Conservation (phyloP, 2,797 vertebrate genomes). For the Hypotaenidia okinawae region DNA sequence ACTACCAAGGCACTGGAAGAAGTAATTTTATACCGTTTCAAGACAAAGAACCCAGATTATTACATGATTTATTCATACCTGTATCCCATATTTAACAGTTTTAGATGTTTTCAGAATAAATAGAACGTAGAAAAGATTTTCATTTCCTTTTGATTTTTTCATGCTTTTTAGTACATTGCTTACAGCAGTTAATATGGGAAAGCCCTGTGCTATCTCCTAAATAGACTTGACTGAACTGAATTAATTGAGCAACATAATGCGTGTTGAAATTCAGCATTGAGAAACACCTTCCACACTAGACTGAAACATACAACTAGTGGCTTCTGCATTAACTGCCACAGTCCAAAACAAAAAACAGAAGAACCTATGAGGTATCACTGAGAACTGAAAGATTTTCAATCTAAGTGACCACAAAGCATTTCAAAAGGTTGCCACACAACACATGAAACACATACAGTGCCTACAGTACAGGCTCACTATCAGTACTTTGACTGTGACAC, state of each 20-base stretch:
- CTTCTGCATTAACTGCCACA: not conserved
- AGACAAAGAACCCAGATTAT: not conserved
- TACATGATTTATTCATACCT: not conserved
- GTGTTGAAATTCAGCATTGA: constrained; percentile 5
- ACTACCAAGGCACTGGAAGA: not conserved
- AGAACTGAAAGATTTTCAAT: not conserved
- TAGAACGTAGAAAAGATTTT: not conserved
- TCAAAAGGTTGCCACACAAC: not conserved
- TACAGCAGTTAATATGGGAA: not conserved
- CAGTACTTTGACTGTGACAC: not conserved
- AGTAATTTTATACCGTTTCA: not conserved
- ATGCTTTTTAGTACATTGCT: not conserved
- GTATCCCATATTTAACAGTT: not conserved
- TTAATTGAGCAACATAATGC: not conserved
- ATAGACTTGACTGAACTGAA: not conserved
- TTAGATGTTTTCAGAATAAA: not conserved
- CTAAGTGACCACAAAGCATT: not conserved
- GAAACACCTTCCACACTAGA: not conserved
- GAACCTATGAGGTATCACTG: not conserved
- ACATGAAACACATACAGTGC: not conserved
- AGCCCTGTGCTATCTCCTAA: not conserved
- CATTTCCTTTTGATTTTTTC: not conserved
- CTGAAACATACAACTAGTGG: not conserved
- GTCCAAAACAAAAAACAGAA: not conserved
- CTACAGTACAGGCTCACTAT: not conserved